Evolutionary conservation across 2,113 vertebrate genomes (phyloP).

Genomic region (Osmerus eperlanus): DNA sequence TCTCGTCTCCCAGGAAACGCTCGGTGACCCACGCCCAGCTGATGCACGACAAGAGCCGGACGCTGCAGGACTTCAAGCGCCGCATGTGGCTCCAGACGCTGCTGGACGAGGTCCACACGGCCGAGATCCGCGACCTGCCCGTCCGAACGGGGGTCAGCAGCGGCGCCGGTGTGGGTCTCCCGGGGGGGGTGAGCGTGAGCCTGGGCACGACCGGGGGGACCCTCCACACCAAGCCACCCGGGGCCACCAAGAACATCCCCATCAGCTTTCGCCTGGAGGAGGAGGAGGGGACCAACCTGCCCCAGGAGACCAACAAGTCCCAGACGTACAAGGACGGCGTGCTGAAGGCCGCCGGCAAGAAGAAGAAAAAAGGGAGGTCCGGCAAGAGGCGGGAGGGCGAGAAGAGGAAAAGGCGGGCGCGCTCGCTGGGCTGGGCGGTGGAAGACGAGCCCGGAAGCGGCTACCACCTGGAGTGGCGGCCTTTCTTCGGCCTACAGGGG

Average conservation of each 20-base stretch:
- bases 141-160: conserved; percentile 50
- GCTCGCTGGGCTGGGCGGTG: conserved; percentile 63
- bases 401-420: conserved; percentile 85
- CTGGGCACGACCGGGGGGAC: conserved; percentile 67
- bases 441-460: conserved; percentile 47
- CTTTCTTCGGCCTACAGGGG: conserved; percentile 54
- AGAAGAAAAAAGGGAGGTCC: conserved; percentile 87
- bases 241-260: conserved; percentile 86
- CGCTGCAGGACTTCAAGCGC: conserved; percentile 86
- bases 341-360: conserved; percentile 72
- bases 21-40: conserved; percentile 96
- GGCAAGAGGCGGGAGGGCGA: conserved; percentile 90
- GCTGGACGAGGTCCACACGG: conserved; percentile 91
- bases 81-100: conserved; percentile 90
- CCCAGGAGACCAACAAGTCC: conserved; percentile 94
- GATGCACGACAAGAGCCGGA: conserved; percentile 92
- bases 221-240: conserved; percentile 82
- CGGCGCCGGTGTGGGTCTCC: conserved; percentile 32
- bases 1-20: conserved; percentile 73
- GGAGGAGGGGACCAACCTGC: conserved; percentile 77
- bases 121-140: conserved; percentile 77
- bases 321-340: conserved; percentile 84
- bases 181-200: conserved; percentile 37
- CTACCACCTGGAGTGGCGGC: conserved; percentile 58
- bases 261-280: conserved; percentile 78